These are phyloP conservation scores for Elgaria multicarinata DNA, from an alignment of 2,113 vertebrate species.

Conservation along the genomic window DNA sequence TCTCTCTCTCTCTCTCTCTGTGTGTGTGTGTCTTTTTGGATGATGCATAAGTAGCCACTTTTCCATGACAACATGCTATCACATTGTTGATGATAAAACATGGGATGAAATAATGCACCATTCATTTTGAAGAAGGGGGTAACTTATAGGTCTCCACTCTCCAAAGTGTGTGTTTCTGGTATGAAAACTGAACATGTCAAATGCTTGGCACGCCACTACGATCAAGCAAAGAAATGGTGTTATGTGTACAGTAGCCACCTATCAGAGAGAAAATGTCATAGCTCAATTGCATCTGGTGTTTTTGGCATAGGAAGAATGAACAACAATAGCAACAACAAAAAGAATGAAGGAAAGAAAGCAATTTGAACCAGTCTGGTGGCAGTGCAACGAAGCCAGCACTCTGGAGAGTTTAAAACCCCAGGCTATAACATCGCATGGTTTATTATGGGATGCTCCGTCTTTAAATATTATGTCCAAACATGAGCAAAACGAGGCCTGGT, in stretches of 20 bases:
- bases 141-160: not conserved
- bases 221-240: not conserved
- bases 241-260: not conserved
- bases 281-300: not conserved
- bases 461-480: conserved; percentile 15
- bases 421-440: not conserved
- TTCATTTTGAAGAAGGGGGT: not conserved
- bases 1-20: too few species aligned
- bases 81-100: too few species aligned
- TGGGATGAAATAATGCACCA: not conserved
- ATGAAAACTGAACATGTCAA: not conserved
- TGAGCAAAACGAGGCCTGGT: not conserved
- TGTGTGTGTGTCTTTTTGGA: not conserved
- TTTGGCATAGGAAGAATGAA: not conserved
- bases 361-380: not conserved
- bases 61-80: too few species aligned
- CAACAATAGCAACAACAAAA: too few species aligned
- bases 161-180: not conserved
- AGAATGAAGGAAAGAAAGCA: not conserved
- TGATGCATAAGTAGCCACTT: too few species aligned
- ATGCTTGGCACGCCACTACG: not conserved
- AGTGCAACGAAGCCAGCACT: not conserved
- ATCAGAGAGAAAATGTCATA: not conserved
- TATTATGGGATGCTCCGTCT: not conserved
- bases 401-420: not conserved